Conservation (phyloP, 2,797 vertebrate species). For the Glossophaga mutica region DNA sequence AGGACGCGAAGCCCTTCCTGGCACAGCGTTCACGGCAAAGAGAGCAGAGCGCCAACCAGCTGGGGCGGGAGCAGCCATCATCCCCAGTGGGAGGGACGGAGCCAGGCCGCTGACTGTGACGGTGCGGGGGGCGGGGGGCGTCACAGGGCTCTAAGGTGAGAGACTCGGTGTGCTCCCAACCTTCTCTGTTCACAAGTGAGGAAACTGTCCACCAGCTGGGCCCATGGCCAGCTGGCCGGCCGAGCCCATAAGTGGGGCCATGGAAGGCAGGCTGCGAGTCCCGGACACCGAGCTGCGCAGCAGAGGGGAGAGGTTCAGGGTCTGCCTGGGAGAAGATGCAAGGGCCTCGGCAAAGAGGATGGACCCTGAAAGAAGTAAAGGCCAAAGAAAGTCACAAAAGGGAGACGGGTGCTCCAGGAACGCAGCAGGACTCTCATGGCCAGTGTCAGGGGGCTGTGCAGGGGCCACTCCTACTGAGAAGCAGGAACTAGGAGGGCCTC, state of each 20-base stretch:
- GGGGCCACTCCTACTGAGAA: not conserved
- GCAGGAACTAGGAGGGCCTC: not conserved
- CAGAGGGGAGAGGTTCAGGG: not conserved
- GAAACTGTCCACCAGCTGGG: not conserved
- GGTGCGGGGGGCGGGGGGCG: no score
- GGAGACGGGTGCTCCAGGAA: not conserved
- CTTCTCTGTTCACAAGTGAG: not conserved
- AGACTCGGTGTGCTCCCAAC: not conserved
- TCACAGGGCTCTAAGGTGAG: not conserved
- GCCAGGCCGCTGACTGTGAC: not conserved
- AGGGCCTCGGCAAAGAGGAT: not conserved
- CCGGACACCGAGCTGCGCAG: fast-evolving
- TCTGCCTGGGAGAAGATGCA: not conserved
- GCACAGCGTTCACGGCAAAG: not conserved
- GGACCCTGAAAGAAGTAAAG: not conserved
- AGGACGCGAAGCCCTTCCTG: not conserved
- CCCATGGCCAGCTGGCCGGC: not conserved
- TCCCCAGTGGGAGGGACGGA: not conserved
- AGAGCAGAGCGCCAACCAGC: not conserved
- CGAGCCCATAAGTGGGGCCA: not conserved
- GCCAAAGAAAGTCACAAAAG: not conserved
- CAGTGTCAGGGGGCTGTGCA: fast-evolving
- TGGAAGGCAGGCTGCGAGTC: not conserved
- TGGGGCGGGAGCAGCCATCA: not conserved
- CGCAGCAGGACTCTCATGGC: not conserved